Percentiles rank a stretch among this genome's conserved stretches.
These are phyloP conservation scores for Gracilinanus agilis DNA, from an alignment of 2,113 vertebrate species.

Conservation along the genomic window DNA sequence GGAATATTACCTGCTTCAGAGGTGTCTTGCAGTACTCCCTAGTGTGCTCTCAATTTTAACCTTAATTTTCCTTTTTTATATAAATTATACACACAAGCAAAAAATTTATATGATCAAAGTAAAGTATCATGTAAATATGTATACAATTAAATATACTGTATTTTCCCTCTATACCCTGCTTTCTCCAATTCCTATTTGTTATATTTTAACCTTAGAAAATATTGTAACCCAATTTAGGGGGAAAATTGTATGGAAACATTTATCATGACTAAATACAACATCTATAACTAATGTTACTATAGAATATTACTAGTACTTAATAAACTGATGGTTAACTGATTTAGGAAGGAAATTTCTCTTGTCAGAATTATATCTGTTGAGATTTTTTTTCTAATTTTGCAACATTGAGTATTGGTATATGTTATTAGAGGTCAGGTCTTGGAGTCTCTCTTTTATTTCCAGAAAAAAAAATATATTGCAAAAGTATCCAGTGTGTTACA, in stretches of 20 bases:
- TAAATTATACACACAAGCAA: not conserved
- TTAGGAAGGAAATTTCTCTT: not conserved
- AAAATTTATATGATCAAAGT: not conserved
- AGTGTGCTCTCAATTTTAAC: not conserved
- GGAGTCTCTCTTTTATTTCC: conserved; percentile 35
- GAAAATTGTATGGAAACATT: not conserved
- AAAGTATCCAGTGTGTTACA: conserved; percentile 3
- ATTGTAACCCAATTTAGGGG: not conserved
- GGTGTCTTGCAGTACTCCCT: not conserved
- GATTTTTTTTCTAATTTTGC: not conserved
- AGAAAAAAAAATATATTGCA: not conserved
- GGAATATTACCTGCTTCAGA: not conserved
- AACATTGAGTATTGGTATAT: not conserved
- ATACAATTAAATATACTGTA: not conserved
- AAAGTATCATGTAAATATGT: not conserved
- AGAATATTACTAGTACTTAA: not conserved
- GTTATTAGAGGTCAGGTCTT: not conserved
- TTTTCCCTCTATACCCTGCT: not conserved
- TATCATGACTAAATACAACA: not conserved
- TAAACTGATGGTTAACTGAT: conserved; percentile 7
- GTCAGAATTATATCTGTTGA: not conserved
- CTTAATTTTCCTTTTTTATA: conserved; percentile 7
- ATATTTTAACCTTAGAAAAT: not conserved
- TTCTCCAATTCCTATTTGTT: not conserved
- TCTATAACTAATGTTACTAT: not conserved